A percentile compares a stretch with the other conserved stretches of the same genome.
These are phyloP conservation scores for Ammospiza caudacuta DNA, from an alignment of 2,113 vertebrate species.

Conservation along the genomic window DNA sequence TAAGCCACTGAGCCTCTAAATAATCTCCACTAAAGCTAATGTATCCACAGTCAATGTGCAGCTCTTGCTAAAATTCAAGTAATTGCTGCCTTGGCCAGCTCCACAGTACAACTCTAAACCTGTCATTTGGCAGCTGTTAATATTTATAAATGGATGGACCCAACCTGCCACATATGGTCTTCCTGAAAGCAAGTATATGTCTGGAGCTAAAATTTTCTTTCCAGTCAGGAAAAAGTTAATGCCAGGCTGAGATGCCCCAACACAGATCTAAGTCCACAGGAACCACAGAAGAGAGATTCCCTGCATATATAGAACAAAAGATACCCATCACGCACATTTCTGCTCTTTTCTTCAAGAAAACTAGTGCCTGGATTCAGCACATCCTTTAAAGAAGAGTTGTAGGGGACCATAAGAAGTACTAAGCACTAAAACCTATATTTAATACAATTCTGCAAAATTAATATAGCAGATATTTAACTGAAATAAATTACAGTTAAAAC, in stretches of 20 bases:
- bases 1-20: slow-evolving; percentile 55
- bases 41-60: slow-evolving; percentile 11
- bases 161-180: not conserved
- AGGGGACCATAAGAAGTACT: not conserved
- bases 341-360: not conserved
- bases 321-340: not conserved
- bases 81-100: slow-evolving; percentile 46
- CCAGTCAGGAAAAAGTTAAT: not conserved
- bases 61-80: slow-evolving; percentile 38
- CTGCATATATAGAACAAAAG: not conserved
- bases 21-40: slow-evolving; percentile 49
- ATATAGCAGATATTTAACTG: not conserved
- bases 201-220: not conserved
- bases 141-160: not conserved
- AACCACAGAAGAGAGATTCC: not conserved
- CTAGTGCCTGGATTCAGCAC: not conserved
- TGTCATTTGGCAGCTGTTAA: slow-evolving; percentile 28
- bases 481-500: not conserved
- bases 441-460: not conserved
- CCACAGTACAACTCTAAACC: not conserved
- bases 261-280: not conserved
- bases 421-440: not conserved
- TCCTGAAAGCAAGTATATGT: not conserved
- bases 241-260: not conserved
- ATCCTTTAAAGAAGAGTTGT: not conserved